Evolutionary conservation across 2,113 vertebrate genomes (phyloP), one percentile per base, ranked within the genome.

Genomic region (Ictalurus furcatus): DNA sequence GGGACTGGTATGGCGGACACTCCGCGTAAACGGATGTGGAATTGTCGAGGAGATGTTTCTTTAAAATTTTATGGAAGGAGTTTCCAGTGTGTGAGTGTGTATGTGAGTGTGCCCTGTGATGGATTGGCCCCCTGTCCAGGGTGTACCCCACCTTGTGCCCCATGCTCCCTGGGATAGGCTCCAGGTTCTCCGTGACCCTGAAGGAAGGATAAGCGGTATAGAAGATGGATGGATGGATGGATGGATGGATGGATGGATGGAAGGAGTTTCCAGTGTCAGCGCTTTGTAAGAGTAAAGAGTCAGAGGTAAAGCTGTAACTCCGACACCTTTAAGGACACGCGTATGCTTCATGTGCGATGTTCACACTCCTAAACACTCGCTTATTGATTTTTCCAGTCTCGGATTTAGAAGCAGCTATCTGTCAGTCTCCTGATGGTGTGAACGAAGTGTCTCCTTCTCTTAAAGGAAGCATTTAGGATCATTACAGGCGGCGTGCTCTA

Each of bases 401-500:
- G 2, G 34, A 25, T 84, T 63, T 84, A 63, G 81, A 84, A 84
- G 58, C 21, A 28, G 40, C 59, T 63, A 84, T 44, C 34, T 2
- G 21, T 84, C 37, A 61, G 81, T 84, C 21, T 23, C 21, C 34
- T 84, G 58, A 84, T 44, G n/a, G 83, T 88, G 17, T n/a, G 48
- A 88, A 87, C 65, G 54, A 59, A 88, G 88, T 76, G 87, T 89
- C 83, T 85, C 40, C 69, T 84, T 89, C 71, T 78, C 69, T 6
- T 34, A 25, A 40, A 67, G 61, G 76, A 73, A 54, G 61, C 80
- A 82, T 88, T 71, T 54, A 73, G 61, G 56, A 88, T 88, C 87
- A 44, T 88, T 88, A 74, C 28, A 85, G 73, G 81, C 34, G 61
- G 87, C 56, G 63, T 76, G 54, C 54, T 85, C 69, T 83, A 52